A percentile compares a stretch with the other conserved stretches of the same genome.
phyloP scores from a whole-genome alignment of 2,888 invertebrate species.

The Drosophila mayaguana region DNA sequence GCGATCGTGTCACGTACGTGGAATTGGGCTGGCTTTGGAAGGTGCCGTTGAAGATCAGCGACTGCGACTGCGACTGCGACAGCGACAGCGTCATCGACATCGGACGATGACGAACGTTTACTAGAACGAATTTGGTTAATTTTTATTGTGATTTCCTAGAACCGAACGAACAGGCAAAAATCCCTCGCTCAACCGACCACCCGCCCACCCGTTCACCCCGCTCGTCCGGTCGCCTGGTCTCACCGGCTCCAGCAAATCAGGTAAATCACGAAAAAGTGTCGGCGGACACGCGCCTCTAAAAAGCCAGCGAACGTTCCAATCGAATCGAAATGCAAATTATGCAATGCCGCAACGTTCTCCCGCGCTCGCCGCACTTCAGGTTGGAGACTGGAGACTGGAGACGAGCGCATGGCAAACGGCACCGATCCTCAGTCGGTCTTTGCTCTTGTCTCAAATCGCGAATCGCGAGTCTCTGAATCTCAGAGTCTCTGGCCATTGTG shows the following conservation, averaged over 20 bases:
- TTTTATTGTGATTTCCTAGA: slow-evolving; percentile 82
- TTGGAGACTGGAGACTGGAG: background rate
- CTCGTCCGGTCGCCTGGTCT: slow-evolving; percentile 1
- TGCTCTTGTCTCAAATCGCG: slow-evolving; percentile 4
- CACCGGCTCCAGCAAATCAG: slow-evolving; percentile 67
- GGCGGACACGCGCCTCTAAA: slow-evolving; percentile 84
- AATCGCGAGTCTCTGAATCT: background rate
- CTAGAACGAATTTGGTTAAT: slow-evolving; percentile 79
- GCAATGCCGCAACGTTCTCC: slow-evolving; percentile 63
- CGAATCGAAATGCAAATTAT: slow-evolving; percentile 85
- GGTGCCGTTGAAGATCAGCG: slow-evolving; percentile 55
- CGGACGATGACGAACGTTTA: slow-evolving; percentile 70
- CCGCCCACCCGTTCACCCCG: background rate
- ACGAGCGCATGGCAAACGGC: slow-evolving; percentile 11
- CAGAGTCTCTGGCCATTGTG: background rate
- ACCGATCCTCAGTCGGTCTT: slow-evolving; percentile 30
- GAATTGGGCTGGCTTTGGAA: slow-evolving; percentile 60
- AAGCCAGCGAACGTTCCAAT: slow-evolving; percentile 75
- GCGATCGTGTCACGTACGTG: slow-evolving; percentile 79
- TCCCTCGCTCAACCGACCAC: slow-evolving; percentile 4
- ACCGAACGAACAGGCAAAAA: slow-evolving; percentile 48
- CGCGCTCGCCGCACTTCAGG: slow-evolving; percentile 11
- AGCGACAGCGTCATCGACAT: slow-evolving; percentile 41
- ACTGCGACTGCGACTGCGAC: slow-evolving; percentile 14
- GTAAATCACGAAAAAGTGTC: slow-evolving; percentile 83